Evolutionary conservation across 2,888 invertebrate species (phyloP).

Genomic region (Andrena trimmerana): DNA sequence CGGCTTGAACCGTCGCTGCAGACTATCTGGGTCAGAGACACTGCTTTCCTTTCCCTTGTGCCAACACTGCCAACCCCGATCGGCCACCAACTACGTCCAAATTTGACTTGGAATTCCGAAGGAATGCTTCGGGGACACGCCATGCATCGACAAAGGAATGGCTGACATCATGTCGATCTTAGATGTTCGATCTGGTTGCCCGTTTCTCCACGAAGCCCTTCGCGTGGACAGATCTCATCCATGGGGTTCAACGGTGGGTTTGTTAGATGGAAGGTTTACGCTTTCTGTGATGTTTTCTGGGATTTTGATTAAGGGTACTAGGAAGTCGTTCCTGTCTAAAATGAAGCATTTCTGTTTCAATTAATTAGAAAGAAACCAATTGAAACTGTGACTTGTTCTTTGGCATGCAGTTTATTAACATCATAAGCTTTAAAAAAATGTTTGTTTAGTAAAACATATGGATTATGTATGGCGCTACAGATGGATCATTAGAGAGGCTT

Average conservation of each 20-base stretch:
- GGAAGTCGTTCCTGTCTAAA: too few relatives aligned
- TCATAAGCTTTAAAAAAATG: too few relatives aligned
- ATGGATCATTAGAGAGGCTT: too few relatives aligned
- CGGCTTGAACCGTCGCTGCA: slow-evolving; percentile 57
- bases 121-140: slow-evolving; percentile 3
- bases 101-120: slow-evolving; percentile 42
- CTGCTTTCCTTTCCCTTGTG: slow-evolving; percentile 16
- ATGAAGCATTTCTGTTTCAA: too few relatives aligned
- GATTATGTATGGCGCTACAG: too few relatives aligned
- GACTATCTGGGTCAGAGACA: slow-evolving; percentile 71
- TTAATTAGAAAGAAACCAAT: too few relatives aligned
- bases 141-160: slow-evolving; percentile 9
- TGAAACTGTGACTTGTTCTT: too few relatives aligned
- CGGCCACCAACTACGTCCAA: slow-evolving; percentile 30
- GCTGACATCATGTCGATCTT: slow-evolving; percentile 4
- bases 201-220: neutral
- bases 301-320: too few relatives aligned
- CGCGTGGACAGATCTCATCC: neutral
- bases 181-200: slow-evolving; percentile 1
- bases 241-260: neutral
- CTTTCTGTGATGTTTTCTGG: too few relatives aligned
- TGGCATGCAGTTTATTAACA: too few relatives aligned
- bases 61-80: slow-evolving; percentile 1
- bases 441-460: too few relatives aligned
- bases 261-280: neutral